phyloP scores from a whole-genome alignment of 92 coral and sea anemone genomes.

The Bergia puertoricense region DNA sequence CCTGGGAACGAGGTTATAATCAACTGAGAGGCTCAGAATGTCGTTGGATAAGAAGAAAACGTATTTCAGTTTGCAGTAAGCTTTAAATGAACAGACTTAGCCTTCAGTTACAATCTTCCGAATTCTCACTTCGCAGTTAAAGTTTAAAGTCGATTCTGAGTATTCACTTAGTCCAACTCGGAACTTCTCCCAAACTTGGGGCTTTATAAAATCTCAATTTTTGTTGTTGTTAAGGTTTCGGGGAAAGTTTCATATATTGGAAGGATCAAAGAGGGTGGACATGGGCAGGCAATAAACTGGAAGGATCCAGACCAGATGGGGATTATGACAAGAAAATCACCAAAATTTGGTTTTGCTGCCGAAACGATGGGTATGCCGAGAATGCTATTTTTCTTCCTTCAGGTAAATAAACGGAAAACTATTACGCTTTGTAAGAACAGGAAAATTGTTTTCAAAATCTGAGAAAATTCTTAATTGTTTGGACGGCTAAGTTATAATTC shows the following conservation, averaged over 20 bases:
- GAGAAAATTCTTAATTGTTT: too few relatives aligned
- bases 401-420: constrained; percentile 1
- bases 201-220: neutral
- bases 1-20: too few relatives aligned
- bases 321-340: constrained; percentile 20
- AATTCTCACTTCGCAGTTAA: too few relatives aligned
- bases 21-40: too few relatives aligned
- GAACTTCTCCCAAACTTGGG: neutral
- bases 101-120: too few relatives aligned
- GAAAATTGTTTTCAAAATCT: too few relatives aligned
- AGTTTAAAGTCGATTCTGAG: too few relatives aligned
- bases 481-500: too few relatives aligned
- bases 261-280: constrained; percentile 26
- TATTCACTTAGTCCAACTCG: neutral
- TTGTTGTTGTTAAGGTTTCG: neutral
- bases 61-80: too few relatives aligned
- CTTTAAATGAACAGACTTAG: too few relatives aligned
- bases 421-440: too few relatives aligned
- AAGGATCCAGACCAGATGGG: constrained; percentile 26
- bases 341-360: constrained; percentile 25
- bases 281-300: neutral
- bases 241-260: constrained; percentile 13
- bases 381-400: constrained; percentile 5
- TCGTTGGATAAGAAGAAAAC: too few relatives aligned
- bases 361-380: constrained; percentile 24